Base-by-base conservation (phyloP, 2,888 invertebrate species). In the Chouioia cunea region DNA sequence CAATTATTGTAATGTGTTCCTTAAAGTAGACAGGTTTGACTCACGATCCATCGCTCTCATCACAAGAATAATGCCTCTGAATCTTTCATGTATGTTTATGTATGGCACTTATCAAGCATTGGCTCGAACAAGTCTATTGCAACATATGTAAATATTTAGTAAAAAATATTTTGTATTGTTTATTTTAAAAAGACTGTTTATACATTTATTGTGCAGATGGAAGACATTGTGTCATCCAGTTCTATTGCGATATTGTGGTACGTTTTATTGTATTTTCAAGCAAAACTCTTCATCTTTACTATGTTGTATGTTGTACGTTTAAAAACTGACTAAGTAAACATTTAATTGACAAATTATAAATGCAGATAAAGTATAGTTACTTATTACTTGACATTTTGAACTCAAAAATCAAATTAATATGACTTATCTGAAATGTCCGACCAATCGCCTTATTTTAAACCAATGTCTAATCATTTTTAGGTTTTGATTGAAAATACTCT, bases 1-100 rank as follows among this genome's bases (percentile, higher is more conserved):
- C 75, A 83, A 82, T 80, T 79, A 82, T 83, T 76, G 79, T 81
- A 83, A 83, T 83, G 82, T 77, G 77, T 77, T 78, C 74, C 78
- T 80, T 77, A 83, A 83, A 82, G 79, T 82, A 83, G 81, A 79
- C 81, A 80, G 81, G 81, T 81, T 77, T 77, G 67, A 68, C 68
- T 74, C 70, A 57, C 50, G 18, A 20, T 73, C 67, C 73, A 73
- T 73, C 66, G 71, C 65, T 48, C 65, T 73, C 68, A 63, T 58
- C 68, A 15, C 57, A 68, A 56, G 44, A 68, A 68, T 71, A 73
- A 71, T 68, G 60, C 48, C 65, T 74, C 68, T 74, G 74, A 62
- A 69, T 74, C 71, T 69, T 44, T 68, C 74, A 69, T 36, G 12
- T 69, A 63, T 63, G 65, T 66, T 67, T 46, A 36, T 52, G 44